phyloP scores from a whole-genome alignment of 2,888 invertebrate species.

The Caenorhabditis sp. region DNA sequence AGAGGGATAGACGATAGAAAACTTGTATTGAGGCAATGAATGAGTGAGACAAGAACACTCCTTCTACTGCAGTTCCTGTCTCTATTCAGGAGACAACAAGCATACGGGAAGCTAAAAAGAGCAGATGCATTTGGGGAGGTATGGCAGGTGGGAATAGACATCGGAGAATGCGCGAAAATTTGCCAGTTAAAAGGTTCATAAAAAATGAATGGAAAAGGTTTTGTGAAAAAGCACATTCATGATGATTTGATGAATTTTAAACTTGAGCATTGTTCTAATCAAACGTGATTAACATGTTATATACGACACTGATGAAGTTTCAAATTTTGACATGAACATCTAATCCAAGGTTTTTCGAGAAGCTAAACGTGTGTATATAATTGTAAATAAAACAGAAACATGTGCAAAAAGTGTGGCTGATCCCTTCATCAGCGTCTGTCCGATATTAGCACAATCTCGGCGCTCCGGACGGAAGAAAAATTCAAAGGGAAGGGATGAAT shows the following conservation, averaged over 20 bases:
- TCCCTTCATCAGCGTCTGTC: conserved; percentile 52
- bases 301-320: too few relatives aligned
- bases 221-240: too few relatives aligned
- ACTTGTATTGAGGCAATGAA: conserved; percentile 42
- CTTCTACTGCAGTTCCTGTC: conserved; percentile 34
- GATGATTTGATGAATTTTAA: too few relatives aligned
- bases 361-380: conserved; percentile 26
- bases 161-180: not conserved
- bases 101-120: not conserved
- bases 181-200: too few relatives aligned
- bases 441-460: conserved; percentile 42
- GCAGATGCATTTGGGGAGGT: too few relatives aligned
- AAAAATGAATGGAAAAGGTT: too few relatives aligned
- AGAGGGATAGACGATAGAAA: conserved; percentile 28
- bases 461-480: conserved; percentile 44
- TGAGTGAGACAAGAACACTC: conserved; percentile 34
- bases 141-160: too few relatives aligned
- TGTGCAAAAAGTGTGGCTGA: conserved; percentile 59
- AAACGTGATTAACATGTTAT: too few relatives aligned
- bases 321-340: not conserved
- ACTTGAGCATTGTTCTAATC: too few relatives aligned
- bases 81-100: conserved; percentile 3
- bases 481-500: conserved; percentile 51
- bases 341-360: not conserved
- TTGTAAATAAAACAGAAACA: conserved; percentile 60